Evolutionary conservation across 1,140 invertebrate genomes (phyloP), one percentile per base, ranked within the genome.

Genomic region (Octopus bimaculoides): DNA sequence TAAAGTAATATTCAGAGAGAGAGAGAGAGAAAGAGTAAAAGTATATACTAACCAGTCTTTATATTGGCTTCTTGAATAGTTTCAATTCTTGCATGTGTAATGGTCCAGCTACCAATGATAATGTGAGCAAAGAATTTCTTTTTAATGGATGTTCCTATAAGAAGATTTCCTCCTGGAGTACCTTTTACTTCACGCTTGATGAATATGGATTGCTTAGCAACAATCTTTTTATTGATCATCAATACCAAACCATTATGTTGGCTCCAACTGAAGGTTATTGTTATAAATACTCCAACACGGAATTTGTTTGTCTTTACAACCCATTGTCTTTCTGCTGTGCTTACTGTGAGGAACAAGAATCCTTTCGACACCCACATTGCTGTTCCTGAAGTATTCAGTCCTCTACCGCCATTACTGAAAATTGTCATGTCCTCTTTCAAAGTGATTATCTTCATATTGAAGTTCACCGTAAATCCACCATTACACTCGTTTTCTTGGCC

Each of bases 321-420:
- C 86, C 86, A 87, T 55, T 83, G 82, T 41, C 76, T 78, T 4
- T 81, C 82, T 17, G 26, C 10, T 9, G 84, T 87, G 56, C 81
- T 86, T 26, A 86, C 75, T 4, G 82, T 84, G 12, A 85, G 54
- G 55, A 79, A 81, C 5, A 83, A 79, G n/a, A 75, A 78, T 0
- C 78, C 81, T 7, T 73, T 75, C 1, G 75, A 78, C 78, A 83
- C 81, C 54, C 82, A 83, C 83, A 87, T 79, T 14, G 83, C 78
- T 14, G 86, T 73, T 9, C 86, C 86, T 74, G 83, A 82, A n/a
- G 78, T 78, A 12, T 79, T 71, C 12, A 54, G 56, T 54, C 80
- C 52, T 73, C 86, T 83, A 54, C 84, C 86, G 53, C 86, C 86
- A 55, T 79, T 83, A 52, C 83, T 82, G 74, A 87, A 82, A 20